phyloP scores from a whole-genome alignment of 2,113 vertebrate species.

The Thamnophis sirtalis region DNA sequence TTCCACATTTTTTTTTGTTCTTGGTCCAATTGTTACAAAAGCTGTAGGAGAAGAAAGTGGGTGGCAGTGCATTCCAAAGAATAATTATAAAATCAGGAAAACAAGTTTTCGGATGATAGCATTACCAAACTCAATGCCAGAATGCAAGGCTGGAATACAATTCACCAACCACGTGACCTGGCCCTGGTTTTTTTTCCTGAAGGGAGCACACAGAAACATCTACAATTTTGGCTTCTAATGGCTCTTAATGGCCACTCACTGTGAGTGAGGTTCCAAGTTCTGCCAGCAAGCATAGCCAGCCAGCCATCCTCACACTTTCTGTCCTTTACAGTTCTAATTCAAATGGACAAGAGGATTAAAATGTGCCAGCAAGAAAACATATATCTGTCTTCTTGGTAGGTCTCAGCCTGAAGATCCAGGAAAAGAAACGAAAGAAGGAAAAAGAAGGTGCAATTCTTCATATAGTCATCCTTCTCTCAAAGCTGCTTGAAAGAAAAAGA shows the following conservation, averaged over 20 bases:
- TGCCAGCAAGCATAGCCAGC: not conserved
- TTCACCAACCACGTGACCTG: constrained; percentile 47
- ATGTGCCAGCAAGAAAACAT: not conserved
- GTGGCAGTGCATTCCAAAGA: constrained; percentile 33
- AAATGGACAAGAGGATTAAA: not conserved
- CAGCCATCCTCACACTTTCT: not conserved
- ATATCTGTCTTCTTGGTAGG: not conserved
- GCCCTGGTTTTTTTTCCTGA: constrained; percentile 32
- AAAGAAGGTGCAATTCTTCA: not conserved
- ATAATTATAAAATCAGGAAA: constrained; percentile 67
- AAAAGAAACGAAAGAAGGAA: not conserved
- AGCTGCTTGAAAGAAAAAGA: not conserved
- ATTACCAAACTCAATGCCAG: constrained; percentile 61
- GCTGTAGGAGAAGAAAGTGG: constrained; percentile 31
- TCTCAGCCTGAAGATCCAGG: not conserved
- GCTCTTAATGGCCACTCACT: not conserved
- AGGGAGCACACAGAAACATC: constrained; percentile 6
- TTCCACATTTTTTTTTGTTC: constrained; percentile 36
- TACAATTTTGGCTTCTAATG: not conserved
- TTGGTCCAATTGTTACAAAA: constrained; percentile 51
- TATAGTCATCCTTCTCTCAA: not conserved
- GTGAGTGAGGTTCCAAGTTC: not conserved
- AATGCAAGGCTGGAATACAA: constrained; percentile 64
- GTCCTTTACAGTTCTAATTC: not conserved
- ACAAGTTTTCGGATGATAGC: constrained; percentile 63